Conservation (phyloP, 2,113 vertebrate genomes). For the Porphyrio hochstetteri region DNA sequence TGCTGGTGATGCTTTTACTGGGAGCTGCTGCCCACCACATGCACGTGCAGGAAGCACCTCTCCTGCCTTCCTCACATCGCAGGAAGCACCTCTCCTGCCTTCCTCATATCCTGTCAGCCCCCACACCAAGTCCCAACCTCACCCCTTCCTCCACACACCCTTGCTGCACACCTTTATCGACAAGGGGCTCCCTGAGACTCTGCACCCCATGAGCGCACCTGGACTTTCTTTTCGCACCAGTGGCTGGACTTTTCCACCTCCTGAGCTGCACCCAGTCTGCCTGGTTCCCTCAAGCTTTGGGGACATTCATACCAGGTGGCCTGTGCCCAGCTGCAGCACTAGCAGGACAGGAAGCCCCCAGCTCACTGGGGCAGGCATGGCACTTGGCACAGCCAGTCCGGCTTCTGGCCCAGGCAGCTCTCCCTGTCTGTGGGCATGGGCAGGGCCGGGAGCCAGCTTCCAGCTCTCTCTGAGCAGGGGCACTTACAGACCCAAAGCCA, state of each 20-base stretch:
- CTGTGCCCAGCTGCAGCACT: not conserved
- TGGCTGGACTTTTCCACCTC: not conserved
- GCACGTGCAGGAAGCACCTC: not conserved
- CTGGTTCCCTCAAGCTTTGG: not conserved
- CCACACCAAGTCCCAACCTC: not conserved
- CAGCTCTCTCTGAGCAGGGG: not conserved
- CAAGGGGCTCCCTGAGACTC: not conserved
- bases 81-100: not conserved
- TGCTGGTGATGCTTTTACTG: not conserved
- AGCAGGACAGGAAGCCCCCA: not conserved
- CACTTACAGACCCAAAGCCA: not conserved
- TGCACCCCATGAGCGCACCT: not conserved
- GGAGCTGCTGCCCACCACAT: not conserved
- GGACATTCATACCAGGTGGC: not conserved
- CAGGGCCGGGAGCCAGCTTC: not conserved
- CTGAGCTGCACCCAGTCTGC: not conserved
- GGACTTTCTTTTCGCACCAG: not conserved
- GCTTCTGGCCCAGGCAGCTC: not conserved
- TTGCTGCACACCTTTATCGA: not conserved
- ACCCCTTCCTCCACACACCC: too few species aligned
- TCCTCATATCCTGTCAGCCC: not conserved
- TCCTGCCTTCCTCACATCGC: not conserved
- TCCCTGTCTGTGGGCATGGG: not conserved
- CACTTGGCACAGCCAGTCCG: not conserved
- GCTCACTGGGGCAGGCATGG: too few species aligned